Evolutionary conservation across 2,888 invertebrate species (phyloP), one percentile per base, ranked within the genome.

Genomic region (Caenorhabditis virilis): DNA sequence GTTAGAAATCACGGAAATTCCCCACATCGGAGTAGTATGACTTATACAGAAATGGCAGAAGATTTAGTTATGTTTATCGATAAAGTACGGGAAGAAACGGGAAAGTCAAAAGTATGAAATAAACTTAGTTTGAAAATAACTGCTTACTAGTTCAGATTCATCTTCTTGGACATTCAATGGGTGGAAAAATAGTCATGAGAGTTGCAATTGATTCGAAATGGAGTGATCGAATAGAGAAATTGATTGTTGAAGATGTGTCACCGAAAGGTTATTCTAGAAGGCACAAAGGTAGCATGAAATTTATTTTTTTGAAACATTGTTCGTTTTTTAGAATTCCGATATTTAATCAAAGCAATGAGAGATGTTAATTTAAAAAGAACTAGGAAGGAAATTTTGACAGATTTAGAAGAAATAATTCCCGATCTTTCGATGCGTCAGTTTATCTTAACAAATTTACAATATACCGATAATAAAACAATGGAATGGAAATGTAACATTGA

Each of bases 1-100:
- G 90, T 91, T 6, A 88, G 95, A 82, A 95, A 97, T 85, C 97
- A 97, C 85, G 97, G 95, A 0, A 92, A 93, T 68, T 94, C 94
- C 82, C 90, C 91, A 0, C 93, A 94, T 83, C 86, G 89, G 0
- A 74, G 54, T 0, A 87, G 89, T 0, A 90, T 92, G 85, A 88
- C 87, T 23, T 94, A 93, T 82, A 84, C 87, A 11, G 87, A 88
- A 38, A 88, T 94, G 87, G 89, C 90, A 0, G 87, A 86, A 52
- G 95, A 95, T 85, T 81, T 94, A 4, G 83, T 87, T 11, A 85
- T 87, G 39, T 79, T 79, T 49, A 64, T 80, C 18, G 62, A 72
- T 49, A 54, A 72, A 41, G 58, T 77, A 7, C 42, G 46, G 27
- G 48, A 57, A 13, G 59, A 68, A 47, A 60, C 60, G 2, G 42